These are phyloP conservation scores for Sturmia bella DNA, from an alignment of 2,888 invertebrate genomes.

Conservation along the genomic window DNA sequence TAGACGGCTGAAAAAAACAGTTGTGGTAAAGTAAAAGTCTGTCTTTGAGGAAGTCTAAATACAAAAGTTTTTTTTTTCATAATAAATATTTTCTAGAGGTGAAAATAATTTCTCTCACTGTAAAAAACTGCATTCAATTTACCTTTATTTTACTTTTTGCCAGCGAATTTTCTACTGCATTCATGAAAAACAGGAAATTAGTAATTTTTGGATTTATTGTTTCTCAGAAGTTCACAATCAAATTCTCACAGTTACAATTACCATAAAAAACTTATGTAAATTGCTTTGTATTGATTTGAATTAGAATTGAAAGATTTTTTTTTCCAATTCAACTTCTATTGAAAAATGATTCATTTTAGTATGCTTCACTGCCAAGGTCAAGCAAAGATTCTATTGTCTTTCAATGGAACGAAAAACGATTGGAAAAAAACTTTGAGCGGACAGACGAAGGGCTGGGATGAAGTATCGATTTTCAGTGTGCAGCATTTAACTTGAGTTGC, in stretches of 20 bases:
- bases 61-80: no score
- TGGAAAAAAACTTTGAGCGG: not conserved
- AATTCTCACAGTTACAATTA: conserved; percentile 61
- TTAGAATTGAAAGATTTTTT: conserved; percentile 26
- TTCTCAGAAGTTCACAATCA: conserved; percentile 55
- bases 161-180: conserved; percentile 32
- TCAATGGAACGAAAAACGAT: conserved; percentile 1
- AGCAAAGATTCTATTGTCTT: conserved; percentile 59
- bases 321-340: conserved; percentile 9
- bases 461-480: conserved; percentile 54
- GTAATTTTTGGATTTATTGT: conserved; percentile 63
- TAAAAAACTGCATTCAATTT: conserved; percentile 22
- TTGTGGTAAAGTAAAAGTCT: no score
- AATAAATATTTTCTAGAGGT: no score
- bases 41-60: no score
- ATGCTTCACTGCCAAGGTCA: conserved; percentile 68
- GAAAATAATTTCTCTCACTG: not conserved
- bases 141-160: conserved; percentile 5
- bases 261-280: conserved; percentile 56
- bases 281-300: conserved; percentile 45
- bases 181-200: conserved; percentile 60
- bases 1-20: no score
- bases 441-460: not conserved
- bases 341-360: conserved; percentile 60
- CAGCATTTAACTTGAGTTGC: conserved; percentile 49